Conservation (phyloP, 2,888 invertebrate genomes). For the Papilio protenor region DNA sequence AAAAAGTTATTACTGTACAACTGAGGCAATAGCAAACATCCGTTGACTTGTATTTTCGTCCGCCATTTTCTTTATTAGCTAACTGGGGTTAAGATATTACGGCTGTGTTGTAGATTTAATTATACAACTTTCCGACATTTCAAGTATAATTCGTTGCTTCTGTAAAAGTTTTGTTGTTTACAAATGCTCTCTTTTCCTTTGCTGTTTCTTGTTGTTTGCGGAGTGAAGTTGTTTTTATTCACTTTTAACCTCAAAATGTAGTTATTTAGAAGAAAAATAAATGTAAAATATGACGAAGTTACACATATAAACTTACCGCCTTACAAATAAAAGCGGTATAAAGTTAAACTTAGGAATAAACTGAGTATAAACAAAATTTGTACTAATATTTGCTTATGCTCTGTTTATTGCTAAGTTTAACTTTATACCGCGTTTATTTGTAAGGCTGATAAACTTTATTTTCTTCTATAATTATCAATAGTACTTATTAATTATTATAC, state of each 20-base stretch:
- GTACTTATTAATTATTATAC: too few relatives aligned
- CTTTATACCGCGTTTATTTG: too few relatives aligned
- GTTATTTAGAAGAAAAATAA: constrained; percentile 1
- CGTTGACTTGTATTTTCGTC: constrained; percentile 23
- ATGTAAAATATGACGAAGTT: neutral
- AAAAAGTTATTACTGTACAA: constrained; percentile 5
- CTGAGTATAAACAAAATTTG: too few relatives aligned
- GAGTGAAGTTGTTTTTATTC: constrained; percentile 7
- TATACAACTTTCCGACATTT: constrained; percentile 24
- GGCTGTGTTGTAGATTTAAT: constrained; percentile 28
- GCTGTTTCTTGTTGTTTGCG: constrained; percentile 14
- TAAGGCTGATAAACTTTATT: too few relatives aligned
- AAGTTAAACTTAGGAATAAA: too few relatives aligned
- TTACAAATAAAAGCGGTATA: too few relatives aligned
- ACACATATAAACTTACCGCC: neutral
- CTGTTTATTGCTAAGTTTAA: too few relatives aligned
- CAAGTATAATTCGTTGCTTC: constrained; percentile 35
- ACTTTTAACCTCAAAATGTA: constrained; percentile 10
- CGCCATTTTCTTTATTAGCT: constrained; percentile 30
- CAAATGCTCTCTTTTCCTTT: constrained; percentile 27
- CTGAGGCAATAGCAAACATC: constrained; percentile 15
- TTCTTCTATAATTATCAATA: too few relatives aligned
- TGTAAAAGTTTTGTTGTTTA: constrained; percentile 30
- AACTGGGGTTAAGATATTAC: constrained; percentile 30
- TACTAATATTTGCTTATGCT: too few relatives aligned